Conservation (phyloP, 2,797 vertebrate species). For the Hydrophis major region DNA sequence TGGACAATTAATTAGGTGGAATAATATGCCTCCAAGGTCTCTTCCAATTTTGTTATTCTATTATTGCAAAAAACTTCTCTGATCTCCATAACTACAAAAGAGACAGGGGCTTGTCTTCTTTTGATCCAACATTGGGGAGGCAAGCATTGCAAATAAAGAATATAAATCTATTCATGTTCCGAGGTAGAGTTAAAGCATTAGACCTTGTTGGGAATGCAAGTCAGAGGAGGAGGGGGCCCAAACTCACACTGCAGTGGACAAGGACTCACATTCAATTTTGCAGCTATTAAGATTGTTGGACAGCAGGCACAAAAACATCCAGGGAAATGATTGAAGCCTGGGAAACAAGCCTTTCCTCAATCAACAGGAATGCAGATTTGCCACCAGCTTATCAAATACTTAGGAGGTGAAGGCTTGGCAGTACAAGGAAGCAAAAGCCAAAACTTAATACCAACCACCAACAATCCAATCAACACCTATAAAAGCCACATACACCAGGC, state of each 20-base stretch:
- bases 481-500: background rate
- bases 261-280: background rate
- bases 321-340: background rate
- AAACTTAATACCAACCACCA: background rate
- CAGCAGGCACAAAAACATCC: background rate
- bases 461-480: background rate
- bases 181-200: background rate
- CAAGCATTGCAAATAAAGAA: background rate
- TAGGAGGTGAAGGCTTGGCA: background rate
- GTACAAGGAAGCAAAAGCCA: background rate
- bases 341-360: background rate
- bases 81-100: background rate
- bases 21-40: background rate
- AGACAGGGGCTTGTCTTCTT: background rate
- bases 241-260: background rate
- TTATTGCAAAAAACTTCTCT: background rate
- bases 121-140: background rate
- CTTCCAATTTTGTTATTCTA: background rate
- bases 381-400: background rate
- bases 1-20: background rate
- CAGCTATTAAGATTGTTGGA: background rate
- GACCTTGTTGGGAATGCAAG: background rate
- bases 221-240: background rate
- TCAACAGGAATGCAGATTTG: background rate
- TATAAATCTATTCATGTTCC: background rate